A percentile compares a stretch with the other conserved stretches of the same genome.
These are phyloP conservation scores for Mastomys natalensis DNA, from an alignment of 2,113 vertebrate genomes.

Conservation along the genomic window DNA sequence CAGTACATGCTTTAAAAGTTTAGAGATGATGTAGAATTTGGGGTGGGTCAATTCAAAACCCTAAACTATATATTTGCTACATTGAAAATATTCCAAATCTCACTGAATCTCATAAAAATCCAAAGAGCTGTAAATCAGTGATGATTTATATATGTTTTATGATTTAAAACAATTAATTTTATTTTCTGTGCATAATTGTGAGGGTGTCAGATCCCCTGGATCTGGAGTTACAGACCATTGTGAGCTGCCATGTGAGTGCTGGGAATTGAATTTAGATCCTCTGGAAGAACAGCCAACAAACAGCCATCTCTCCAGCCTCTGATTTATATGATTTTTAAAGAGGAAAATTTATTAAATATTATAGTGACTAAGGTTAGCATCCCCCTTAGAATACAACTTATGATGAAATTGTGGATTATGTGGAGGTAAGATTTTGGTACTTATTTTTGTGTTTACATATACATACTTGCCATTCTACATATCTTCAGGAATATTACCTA, in stretches of 20 bases:
- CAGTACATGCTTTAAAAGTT: background rate
- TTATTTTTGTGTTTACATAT: slow-evolving; percentile 74
- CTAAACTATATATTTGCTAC: background rate
- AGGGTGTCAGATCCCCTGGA: background rate
- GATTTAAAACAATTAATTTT: background rate
- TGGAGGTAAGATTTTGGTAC: slow-evolving; percentile 71
- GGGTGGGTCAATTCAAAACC: background rate
- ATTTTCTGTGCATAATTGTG: background rate
- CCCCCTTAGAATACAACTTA: background rate
- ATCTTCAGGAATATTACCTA: background rate
- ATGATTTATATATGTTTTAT: background rate
- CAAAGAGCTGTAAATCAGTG: background rate
- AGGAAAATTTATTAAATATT: slow-evolving; percentile 1
- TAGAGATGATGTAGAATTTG: background rate
- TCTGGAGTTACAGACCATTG: background rate
- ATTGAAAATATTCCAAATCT: background rate
- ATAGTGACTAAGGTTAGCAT: background rate
- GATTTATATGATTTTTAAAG: background rate
- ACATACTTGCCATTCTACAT: background rate
- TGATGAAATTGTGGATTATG: background rate
- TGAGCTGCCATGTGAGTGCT: background rate
- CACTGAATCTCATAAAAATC: background rate
- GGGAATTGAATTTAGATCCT: background rate
- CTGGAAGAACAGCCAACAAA: background rate
- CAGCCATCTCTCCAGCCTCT: background rate